A percentile compares a stretch with the other conserved stretches of the same genome.
phyloP scores from a whole-genome alignment of 2,888 invertebrate species.

The Leucoma salicis region DNA sequence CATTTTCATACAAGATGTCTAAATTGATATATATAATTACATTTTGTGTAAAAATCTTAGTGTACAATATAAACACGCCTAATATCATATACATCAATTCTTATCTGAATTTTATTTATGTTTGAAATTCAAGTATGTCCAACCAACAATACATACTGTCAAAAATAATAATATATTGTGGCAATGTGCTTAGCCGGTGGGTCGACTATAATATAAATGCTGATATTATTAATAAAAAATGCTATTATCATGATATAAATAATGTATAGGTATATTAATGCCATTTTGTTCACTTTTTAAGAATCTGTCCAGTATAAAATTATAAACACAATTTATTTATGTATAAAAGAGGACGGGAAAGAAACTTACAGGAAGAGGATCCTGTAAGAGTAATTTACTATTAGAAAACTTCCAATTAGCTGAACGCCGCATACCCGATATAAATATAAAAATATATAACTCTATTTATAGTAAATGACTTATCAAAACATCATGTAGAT shows the following conservation, averaged over 20 bases:
- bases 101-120: too few species aligned
- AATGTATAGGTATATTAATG: neutral
- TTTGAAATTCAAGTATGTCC: too few species aligned
- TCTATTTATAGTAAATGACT: neutral
- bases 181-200: conserved; percentile 36
- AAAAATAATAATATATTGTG: conserved; percentile 22
- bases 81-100: too few species aligned
- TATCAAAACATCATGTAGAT: conserved; percentile 9
- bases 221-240: conserved; percentile 26
- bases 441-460: neutral
- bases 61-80: too few species aligned
- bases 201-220: conserved; percentile 41
- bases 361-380: too few species aligned
- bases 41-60: too few species aligned
- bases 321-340: too few species aligned
- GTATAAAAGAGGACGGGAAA: too few species aligned
- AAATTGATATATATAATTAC: too few species aligned
- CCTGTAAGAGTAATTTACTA: too few species aligned
- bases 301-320: conserved; percentile 1
- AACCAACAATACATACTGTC: conserved; percentile 10
- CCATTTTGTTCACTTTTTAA: neutral
- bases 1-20: too few species aligned
- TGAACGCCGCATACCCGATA: neutral
- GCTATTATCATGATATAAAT: conserved; percentile 14
- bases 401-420: neutral